Percentiles rank a stretch among this genome's conserved stretches.
These are phyloP conservation scores for Psix sp. DNA, from an alignment of 1,140 invertebrate species.

Conservation along the genomic window DNA sequence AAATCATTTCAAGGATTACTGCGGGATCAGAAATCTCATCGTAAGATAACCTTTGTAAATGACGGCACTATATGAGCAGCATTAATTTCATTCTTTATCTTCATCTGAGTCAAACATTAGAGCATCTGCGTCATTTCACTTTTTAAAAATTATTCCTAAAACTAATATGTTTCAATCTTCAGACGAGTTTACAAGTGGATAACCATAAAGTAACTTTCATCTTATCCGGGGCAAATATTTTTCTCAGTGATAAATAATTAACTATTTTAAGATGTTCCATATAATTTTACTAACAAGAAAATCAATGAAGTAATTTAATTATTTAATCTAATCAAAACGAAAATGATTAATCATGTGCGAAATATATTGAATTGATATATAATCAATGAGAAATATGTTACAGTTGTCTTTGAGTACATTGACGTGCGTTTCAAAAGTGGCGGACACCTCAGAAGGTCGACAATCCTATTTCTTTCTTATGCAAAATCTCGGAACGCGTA, in stretches of 20 bases:
- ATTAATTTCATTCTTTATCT: conserved; percentile 66
- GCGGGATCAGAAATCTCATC: conserved; percentile 76
- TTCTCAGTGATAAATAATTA: too few species aligned
- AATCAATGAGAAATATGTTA: conserved; percentile 5
- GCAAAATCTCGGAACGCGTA: conserved; percentile 72
- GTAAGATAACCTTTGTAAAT: conserved; percentile 72
- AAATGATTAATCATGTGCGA: too few species aligned
- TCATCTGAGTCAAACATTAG: conserved; percentile 13
- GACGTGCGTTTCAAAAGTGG: conserved; percentile 36
- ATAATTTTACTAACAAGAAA: too few species aligned
- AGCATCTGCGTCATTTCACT: conserved; percentile 28
- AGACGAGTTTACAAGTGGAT: conserved; percentile 5
- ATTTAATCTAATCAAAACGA: too few species aligned
- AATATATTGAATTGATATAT: background rate
- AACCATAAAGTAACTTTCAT: too few species aligned
- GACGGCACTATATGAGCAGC: conserved; percentile 66
- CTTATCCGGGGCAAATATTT: too few species aligned
- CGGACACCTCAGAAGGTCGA: conserved; percentile 56
- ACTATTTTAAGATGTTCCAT: too few species aligned
- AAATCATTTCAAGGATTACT: conserved; percentile 78
- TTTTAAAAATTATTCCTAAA: background rate
- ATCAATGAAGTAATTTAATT: too few species aligned
- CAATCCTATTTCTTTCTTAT: conserved; percentile 76
- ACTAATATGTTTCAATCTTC: too few species aligned
- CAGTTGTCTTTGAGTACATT: conserved; percentile 11